phyloP scores from a whole-genome alignment of 2,888 invertebrate species.

The Chaitophorus viminalis region DNA sequence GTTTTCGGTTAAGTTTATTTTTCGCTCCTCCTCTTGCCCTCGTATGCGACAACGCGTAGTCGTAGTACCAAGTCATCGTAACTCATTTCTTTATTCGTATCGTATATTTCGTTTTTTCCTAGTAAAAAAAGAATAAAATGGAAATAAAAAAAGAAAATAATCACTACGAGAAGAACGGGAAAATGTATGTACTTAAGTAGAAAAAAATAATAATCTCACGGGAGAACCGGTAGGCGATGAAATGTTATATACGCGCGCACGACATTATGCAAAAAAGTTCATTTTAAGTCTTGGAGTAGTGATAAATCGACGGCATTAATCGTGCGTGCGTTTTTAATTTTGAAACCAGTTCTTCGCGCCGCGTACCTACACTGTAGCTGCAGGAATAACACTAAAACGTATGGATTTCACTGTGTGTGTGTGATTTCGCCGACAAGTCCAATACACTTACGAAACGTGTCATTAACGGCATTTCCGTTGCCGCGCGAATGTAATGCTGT shows the following conservation, averaged over 20 bases:
- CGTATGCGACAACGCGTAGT: background rate
- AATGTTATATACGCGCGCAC: background rate
- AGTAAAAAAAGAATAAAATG: background rate
- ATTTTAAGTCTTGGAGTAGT: background rate
- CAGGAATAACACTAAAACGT: background rate
- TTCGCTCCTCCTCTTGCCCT: background rate
- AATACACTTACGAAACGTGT: background rate
- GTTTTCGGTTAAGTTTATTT: background rate
- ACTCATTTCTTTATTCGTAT: background rate
- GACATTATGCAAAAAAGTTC: background rate
- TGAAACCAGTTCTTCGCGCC: background rate
- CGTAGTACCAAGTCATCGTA: background rate
- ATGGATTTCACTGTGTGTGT: background rate
- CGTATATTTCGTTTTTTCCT: background rate
- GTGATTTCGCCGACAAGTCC: background rate
- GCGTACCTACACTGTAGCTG: background rate
- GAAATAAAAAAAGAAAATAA: too few relatives aligned
- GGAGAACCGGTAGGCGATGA: background rate
- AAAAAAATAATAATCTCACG: background rate
- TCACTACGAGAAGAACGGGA: background rate
- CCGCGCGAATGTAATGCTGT: background rate
- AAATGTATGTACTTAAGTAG: background rate
- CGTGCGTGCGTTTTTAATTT: background rate
- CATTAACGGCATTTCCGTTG: background rate
- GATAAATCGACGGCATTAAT: conserved; percentile 13